Conservation (phyloP, 2,888 invertebrate genomes). For the Nomada goodeniana region DNA sequence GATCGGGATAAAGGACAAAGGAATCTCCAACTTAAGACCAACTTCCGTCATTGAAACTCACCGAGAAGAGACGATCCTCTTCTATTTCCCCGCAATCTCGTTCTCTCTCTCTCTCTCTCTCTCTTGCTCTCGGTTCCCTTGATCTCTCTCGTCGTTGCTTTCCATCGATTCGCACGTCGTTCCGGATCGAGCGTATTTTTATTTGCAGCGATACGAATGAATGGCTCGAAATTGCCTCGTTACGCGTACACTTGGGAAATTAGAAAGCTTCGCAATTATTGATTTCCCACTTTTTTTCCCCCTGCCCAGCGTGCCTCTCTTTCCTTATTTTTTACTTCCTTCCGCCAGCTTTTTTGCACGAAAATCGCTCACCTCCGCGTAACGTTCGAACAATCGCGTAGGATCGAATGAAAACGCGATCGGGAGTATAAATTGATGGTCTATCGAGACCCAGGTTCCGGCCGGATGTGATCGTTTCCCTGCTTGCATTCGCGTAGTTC, state of each 20-base stretch:
- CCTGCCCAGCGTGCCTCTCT: background rate
- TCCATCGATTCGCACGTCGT: constrained; percentile 53
- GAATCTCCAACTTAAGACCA: constrained; percentile 57
- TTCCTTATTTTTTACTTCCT: background rate
- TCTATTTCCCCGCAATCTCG: background rate
- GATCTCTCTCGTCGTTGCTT: constrained; percentile 47
- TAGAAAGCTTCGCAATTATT: constrained; percentile 71
- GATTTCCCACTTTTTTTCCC: constrained; percentile 59
- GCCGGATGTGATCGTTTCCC: constrained; percentile 20
- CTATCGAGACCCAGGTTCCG: constrained; percentile 41
- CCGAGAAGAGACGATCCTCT: constrained; percentile 31
- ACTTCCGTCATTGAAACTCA: constrained; percentile 74
- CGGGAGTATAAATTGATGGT: constrained; percentile 42
- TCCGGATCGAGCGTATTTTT: constrained; percentile 61
- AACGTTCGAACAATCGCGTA: constrained; percentile 22
- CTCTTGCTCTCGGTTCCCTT: background rate
- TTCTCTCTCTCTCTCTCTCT: background rate
- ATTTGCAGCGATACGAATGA: constrained; percentile 52
- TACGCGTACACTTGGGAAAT: constrained; percentile 75
- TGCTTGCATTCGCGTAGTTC: background rate
- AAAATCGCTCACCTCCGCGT: constrained; percentile 18
- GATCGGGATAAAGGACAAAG: constrained; percentile 37
- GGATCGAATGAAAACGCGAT: constrained; percentile 39
- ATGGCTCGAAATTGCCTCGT: constrained; percentile 49
- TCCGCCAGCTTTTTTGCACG: background rate